Percentiles rank a stretch among this genome's conserved stretches.
Evolutionary conservation across 1,140 invertebrate genomes (phyloP).

Genomic region (Leptestheria dahalacensis): DNA sequence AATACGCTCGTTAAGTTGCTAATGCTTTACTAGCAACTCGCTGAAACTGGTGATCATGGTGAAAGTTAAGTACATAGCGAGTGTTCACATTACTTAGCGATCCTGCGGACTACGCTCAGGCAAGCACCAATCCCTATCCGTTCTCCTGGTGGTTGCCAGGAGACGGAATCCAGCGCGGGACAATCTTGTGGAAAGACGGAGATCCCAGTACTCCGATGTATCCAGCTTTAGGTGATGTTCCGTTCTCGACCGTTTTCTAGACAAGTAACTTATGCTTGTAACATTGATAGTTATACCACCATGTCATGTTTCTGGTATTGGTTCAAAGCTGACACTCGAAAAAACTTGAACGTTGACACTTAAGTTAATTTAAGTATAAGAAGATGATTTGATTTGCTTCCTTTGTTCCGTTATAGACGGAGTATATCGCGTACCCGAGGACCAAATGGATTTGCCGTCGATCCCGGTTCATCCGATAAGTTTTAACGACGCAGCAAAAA

Average conservation of each 20-base stretch:
- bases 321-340: too few species aligned
- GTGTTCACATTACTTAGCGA: constrained; percentile 24
- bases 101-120: constrained; percentile 32
- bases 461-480: constrained; percentile 23
- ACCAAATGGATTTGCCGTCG: constrained; percentile 18
- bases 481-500: constrained; percentile 21
- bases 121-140: constrained; percentile 27
- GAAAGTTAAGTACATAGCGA: background rate
- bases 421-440: constrained; percentile 18
- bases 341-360: too few species aligned
- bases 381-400: background rate
- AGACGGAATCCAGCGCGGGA: constrained; percentile 29
- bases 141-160: constrained; percentile 34
- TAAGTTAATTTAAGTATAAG: too few species aligned
- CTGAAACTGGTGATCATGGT: too few species aligned
- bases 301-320: too few species aligned
- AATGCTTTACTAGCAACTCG: too few species aligned
- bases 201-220: constrained; percentile 35
- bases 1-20: too few species aligned
- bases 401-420: constrained; percentile 14
- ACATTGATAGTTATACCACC: too few species aligned
- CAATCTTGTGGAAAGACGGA: constrained; percentile 28
- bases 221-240: constrained; percentile 28
- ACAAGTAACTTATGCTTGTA: too few species aligned
- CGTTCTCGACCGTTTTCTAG: background rate